These are phyloP conservation scores for Saxicola maurus DNA, from an alignment of 2,797 vertebrate species.

Conservation along the genomic window DNA sequence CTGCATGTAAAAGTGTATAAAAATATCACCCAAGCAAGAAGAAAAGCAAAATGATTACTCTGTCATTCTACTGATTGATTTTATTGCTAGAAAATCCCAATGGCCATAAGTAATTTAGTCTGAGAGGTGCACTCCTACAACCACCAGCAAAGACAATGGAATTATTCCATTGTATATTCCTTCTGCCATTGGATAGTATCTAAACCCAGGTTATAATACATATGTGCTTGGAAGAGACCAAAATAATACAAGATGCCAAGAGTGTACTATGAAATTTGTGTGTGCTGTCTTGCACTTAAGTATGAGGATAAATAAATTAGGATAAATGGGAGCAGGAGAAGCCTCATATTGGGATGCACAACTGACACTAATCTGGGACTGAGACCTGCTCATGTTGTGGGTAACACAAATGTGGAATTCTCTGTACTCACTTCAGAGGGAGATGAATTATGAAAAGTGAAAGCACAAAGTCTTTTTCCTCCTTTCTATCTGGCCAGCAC, in stretches of 20 bases:
- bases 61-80: constrained; percentile 10
- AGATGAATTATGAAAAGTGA: not conserved
- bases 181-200: not conserved
- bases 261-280: not conserved
- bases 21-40: constrained; percentile 63
- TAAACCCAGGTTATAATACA: not conserved
- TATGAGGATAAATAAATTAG: not conserved
- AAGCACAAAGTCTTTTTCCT: not conserved
- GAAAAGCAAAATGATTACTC: constrained; percentile 30
- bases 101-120: not conserved
- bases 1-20: constrained; percentile 67
- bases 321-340: not conserved
- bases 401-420: not conserved
- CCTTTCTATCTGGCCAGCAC: not conserved
- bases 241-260: not conserved
- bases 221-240: not conserved
- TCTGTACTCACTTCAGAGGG: not conserved
- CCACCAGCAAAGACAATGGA: not conserved
- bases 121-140: not conserved
- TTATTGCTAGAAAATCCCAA: not conserved
- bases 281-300: rapidly evolving
- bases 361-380: not conserved
- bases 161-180: not conserved
- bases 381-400: not conserved
- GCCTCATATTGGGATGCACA: not conserved